Percentiles rank a stretch among this genome's conserved stretches.
These are phyloP conservation scores for Cerastis rubricosa DNA, from an alignment of 2,888 invertebrate species.

Conservation along the genomic window DNA sequence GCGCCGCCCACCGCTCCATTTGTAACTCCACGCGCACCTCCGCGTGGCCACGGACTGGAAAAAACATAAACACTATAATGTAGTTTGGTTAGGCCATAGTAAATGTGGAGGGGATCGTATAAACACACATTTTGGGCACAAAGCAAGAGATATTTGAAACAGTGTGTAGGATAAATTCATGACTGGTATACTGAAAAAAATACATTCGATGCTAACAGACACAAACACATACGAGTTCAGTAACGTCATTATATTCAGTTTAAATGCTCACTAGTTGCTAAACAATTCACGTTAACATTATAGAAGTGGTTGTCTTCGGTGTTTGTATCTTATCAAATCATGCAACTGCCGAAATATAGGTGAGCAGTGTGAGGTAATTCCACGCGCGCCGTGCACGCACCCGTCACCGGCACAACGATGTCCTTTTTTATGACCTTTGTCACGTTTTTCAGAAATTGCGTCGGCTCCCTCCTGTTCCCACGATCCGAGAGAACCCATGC, in stretches of 20 bases:
- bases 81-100: slow-evolving; percentile 6
- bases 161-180: neutral
- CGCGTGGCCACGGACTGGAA: slow-evolving; percentile 86
- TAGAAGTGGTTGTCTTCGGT: neutral
- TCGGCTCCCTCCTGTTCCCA: slow-evolving; percentile 68
- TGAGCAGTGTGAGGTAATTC: slow-evolving; percentile 47
- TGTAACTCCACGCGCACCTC: slow-evolving; percentile 92
- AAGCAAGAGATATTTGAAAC: slow-evolving; percentile 3
- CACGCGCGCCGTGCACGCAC: slow-evolving; percentile 59
- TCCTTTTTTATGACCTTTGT: slow-evolving; percentile 81
- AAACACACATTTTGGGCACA: neutral
- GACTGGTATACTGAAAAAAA: neutral
- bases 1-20: slow-evolving; percentile 93
- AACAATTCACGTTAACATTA: neutral
- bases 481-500: slow-evolving; percentile 71
- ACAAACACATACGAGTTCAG: neutral
- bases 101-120: neutral
- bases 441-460: slow-evolving; percentile 82
- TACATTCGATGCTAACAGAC: neutral
- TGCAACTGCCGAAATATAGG: slow-evolving; percentile 48
- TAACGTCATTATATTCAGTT: neutral
- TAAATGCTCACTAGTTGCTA: neutral
- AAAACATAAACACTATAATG: slow-evolving; percentile 41
- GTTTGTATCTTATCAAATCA: slow-evolving; percentile 37
- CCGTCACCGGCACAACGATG: slow-evolving; percentile 64